These are phyloP conservation scores for Apis laboriosa DNA, from an alignment of 1,140 invertebrate genomes.

Conservation along the genomic window DNA sequence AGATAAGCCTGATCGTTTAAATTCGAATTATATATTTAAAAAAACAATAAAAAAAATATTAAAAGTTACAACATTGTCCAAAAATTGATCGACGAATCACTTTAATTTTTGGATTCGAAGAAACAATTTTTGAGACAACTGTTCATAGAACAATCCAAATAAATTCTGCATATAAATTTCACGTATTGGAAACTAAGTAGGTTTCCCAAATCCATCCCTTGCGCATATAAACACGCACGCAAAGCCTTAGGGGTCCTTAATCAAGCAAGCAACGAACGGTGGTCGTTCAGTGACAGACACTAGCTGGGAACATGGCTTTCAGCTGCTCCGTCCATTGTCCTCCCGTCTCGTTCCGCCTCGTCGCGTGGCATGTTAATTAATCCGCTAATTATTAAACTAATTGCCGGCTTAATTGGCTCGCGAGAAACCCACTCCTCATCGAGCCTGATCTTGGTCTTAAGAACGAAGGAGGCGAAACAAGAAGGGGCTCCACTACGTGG, in stretches of 20 bases:
- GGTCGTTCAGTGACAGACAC: constrained; percentile 23
- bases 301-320: not conserved
- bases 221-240: too few relatives aligned
- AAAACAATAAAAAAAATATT: too few relatives aligned
- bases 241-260: not conserved
- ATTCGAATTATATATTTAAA: too few relatives aligned
- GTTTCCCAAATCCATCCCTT: not conserved
- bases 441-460: constrained; percentile 1
- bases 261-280: constrained; percentile 18
- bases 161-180: too few relatives aligned
- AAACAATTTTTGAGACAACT: too few relatives aligned
- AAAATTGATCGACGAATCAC: too few relatives aligned
- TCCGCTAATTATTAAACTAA: constrained; percentile 72
- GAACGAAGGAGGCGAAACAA: not conserved
- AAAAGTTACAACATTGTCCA: too few relatives aligned
- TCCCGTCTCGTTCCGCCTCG: constrained; percentile 10
- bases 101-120: too few relatives aligned
- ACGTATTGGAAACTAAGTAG: not conserved
- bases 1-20: too few relatives aligned
- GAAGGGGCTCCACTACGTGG: not conserved
- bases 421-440: constrained; percentile 8
- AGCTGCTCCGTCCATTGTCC: constrained; percentile 47
- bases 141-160: too few relatives aligned
- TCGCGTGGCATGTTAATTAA: constrained; percentile 71
- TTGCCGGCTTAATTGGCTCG: constrained; percentile 67